Evolutionary conservation across 2,113 vertebrate genomes (phyloP).

Genomic region (Tursiops truncatus): DNA sequence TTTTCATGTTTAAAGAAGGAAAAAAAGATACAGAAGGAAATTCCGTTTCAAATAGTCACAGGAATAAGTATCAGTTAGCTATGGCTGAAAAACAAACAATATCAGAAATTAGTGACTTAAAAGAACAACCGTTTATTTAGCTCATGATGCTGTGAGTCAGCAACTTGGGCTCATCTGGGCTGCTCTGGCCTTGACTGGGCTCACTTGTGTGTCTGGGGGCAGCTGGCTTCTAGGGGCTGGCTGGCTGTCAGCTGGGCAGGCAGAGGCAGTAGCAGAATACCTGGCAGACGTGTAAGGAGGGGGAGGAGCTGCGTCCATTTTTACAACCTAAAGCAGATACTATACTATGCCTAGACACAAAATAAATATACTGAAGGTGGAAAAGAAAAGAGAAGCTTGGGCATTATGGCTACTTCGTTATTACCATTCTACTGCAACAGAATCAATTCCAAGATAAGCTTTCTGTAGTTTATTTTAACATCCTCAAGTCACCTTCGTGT

Average conservation of each 20-base stretch:
- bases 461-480: neutral
- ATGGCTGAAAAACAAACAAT: neutral
- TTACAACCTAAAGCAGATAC: neutral
- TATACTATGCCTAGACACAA: neutral
- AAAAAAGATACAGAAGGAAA: neutral
- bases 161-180: too few species aligned
- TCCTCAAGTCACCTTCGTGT: neutral
- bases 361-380: neutral
- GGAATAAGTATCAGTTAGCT: neutral
- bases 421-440: neutral
- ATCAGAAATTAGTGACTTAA: neutral
- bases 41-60: neutral
- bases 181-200: neutral
- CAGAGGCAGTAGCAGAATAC: neutral
- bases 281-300: too few species aligned
- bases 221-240: neutral
- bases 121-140: neutral
- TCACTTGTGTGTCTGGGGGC: neutral
- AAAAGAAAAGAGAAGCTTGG: neutral
- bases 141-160: neutral
- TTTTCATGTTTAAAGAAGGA: neutral
- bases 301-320: neutral
- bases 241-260: neutral
- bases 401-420: neutral
- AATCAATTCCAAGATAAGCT: neutral